Percentiles rank a stretch among this genome's conserved stretches.
These are phyloP conservation scores for Bombus breviceps DNA, from an alignment of 1,140 invertebrate species.

Conservation along the genomic window DNA sequence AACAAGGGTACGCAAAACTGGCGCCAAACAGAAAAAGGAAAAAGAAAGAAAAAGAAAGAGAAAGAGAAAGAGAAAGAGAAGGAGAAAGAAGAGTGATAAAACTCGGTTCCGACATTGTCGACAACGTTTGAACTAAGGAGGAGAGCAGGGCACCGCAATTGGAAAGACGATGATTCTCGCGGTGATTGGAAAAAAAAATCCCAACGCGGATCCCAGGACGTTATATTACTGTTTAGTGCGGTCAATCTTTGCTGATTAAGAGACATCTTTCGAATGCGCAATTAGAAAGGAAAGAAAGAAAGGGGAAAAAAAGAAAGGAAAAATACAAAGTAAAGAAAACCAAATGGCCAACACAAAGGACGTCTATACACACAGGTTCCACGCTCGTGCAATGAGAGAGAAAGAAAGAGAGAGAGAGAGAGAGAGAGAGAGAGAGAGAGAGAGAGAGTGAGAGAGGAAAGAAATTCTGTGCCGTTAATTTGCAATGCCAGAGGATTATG, in stretches of 20 bases:
- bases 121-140: neutral
- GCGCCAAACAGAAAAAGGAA: neutral
- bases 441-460: conserved; percentile 38
- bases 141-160: neutral
- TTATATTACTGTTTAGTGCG: conserved; percentile 16
- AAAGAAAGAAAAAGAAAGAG: rapidly evolving
- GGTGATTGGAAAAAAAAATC: neutral
- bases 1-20: neutral
- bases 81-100: neutral
- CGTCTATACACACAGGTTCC: conserved; percentile 68
- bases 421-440: too few relatives aligned
- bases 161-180: neutral
- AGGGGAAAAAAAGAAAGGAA: neutral
- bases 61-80: too few relatives aligned
- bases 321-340: neutral
- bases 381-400: conserved; percentile 64
- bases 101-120: neutral
- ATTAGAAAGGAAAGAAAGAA: too few relatives aligned
- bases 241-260: conserved; percentile 14
- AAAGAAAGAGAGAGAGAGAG: too few relatives aligned
- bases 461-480: conserved; percentile 10
- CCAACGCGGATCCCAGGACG: neutral
- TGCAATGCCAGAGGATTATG: neutral
- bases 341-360: neutral
- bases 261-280: neutral